phyloP scores from a whole-genome alignment of 2,113 vertebrate species.

The Psittacara wagleri region DNA sequence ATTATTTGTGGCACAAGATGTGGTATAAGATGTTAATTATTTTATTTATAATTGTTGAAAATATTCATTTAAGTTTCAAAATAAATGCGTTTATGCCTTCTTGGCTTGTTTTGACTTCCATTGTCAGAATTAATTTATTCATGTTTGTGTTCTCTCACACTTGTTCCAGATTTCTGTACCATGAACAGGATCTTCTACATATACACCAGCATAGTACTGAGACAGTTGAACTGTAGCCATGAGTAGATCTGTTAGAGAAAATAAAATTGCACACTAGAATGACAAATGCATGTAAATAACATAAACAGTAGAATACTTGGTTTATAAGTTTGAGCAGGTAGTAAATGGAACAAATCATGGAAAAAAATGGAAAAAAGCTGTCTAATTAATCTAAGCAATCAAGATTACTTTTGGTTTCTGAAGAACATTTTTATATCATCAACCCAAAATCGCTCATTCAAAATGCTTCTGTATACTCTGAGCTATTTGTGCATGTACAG shows the following conservation, averaged over 20 bases:
- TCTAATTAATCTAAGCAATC: not conserved
- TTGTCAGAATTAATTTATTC: slow-evolving; percentile 34
- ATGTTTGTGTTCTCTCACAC: not conserved
- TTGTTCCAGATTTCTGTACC: not conserved
- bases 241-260: not conserved
- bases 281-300: not conserved
- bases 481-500: not conserved
- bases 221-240: not conserved
- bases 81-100: slow-evolving; percentile 37
- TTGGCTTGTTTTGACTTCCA: slow-evolving; percentile 3
- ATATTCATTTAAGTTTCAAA: slow-evolving; percentile 51
- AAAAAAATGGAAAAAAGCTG: not conserved
- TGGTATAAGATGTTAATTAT: slow-evolving; percentile 30
- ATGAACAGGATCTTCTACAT: not conserved
- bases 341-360: not conserved
- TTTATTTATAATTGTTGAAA: slow-evolving; percentile 57
- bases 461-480: not conserved
- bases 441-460: not conserved
- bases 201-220: not conserved
- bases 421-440: not conserved
- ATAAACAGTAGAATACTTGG: not conserved
- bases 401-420: not conserved
- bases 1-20: slow-evolving; percentile 25
- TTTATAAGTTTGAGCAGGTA: not conserved
- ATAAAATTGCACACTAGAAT: not conserved